Percentiles rank a stretch among this genome's conserved stretches.
These are phyloP conservation scores for Drosophila serrata DNA, from an alignment of 1,140 invertebrate species.

Conservation along the genomic window DNA sequence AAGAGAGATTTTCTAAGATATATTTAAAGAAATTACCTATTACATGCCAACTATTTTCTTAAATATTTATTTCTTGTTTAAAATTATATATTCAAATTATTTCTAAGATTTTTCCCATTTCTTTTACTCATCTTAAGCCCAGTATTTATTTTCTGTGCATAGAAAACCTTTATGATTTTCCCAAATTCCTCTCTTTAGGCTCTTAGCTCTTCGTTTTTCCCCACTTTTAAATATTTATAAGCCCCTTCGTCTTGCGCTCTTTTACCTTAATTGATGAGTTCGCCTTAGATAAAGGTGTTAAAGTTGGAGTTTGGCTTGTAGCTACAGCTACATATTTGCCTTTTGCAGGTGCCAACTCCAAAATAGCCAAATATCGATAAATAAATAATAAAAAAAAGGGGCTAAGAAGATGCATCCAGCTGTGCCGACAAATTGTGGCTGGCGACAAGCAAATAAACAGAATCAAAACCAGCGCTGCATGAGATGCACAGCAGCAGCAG, in stretches of 20 bases:
- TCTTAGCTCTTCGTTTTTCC: constrained; percentile 14
- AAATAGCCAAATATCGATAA: constrained; percentile 11
- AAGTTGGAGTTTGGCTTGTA: constrained; percentile 19
- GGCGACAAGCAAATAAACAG: constrained; percentile 82
- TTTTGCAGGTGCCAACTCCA: constrained; percentile 55
- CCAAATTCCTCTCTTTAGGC: constrained; percentile 30
- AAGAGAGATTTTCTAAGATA: neutral
- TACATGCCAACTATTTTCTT: too few species aligned
- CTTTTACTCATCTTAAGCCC: too few species aligned
- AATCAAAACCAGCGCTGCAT: constrained; percentile 69
- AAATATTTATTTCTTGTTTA: neutral
- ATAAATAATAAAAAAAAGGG: constrained; percentile 1
- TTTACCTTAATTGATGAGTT: constrained; percentile 77
- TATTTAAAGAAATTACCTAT: neutral
- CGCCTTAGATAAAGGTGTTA: constrained; percentile 61
- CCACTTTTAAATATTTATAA: constrained; percentile 79
- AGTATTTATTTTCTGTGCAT: neutral
- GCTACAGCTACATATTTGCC: constrained; percentile 39
- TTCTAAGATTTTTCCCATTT: neutral
- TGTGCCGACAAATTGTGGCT: constrained; percentile 81
- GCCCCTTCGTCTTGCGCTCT: constrained; percentile 59
- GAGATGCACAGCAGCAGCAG: constrained; percentile 8
- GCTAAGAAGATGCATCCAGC: constrained; percentile 63
- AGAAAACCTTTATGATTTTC: constrained; percentile 23
- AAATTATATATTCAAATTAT: neutral